Evolutionary conservation across 2,113 vertebrate species (phyloP).

Genomic region (Etheostoma spectabile): DNA sequence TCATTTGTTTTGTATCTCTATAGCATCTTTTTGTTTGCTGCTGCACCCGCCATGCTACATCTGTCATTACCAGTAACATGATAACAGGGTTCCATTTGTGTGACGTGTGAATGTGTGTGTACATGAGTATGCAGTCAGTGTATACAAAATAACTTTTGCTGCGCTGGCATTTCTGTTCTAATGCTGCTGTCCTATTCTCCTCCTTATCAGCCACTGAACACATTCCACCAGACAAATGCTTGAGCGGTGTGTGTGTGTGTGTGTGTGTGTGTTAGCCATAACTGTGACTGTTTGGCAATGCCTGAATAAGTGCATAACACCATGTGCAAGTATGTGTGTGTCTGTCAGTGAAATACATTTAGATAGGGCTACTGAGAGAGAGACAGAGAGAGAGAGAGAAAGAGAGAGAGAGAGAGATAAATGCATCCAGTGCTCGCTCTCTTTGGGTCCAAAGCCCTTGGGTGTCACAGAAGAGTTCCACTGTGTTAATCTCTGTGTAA

Average conservation of each 20-base stretch:
- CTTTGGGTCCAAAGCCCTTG: slow-evolving; percentile 69
- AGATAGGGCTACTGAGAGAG: slow-evolving; percentile 17
- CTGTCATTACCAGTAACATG: background rate
- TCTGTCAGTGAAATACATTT: slow-evolving; percentile 55
- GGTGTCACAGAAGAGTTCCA: slow-evolving; percentile 72
- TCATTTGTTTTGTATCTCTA: slow-evolving; percentile 9
- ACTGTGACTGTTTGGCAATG: slow-evolving; percentile 52
- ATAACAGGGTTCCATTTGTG: slow-evolving; percentile 13
- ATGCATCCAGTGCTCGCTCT: slow-evolving; percentile 55
- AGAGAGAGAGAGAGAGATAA: slow-evolving; percentile 7
- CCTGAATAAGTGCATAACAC: slow-evolving; percentile 52
- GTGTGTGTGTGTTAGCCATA: slow-evolving; percentile 29
- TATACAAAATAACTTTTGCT: slow-evolving; percentile 34
- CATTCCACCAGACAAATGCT: slow-evolving; percentile 54
- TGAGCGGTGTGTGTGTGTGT: background rate
- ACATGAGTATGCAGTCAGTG: slow-evolving; percentile 12
- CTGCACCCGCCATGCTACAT: slow-evolving; percentile 3
- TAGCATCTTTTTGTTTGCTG: slow-evolving; percentile 8
- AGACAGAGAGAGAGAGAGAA: background rate
- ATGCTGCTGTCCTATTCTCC: slow-evolving; percentile 53
- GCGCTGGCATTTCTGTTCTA: slow-evolving; percentile 59
- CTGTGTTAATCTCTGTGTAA: slow-evolving; percentile 78
- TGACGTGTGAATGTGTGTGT: slow-evolving; percentile 5
- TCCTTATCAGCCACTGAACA: slow-evolving; percentile 74
- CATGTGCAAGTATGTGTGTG: slow-evolving; percentile 40